Evolutionary conservation across 1,140 invertebrate species (phyloP).

Genomic region (Brachionus calyciflorus): DNA sequence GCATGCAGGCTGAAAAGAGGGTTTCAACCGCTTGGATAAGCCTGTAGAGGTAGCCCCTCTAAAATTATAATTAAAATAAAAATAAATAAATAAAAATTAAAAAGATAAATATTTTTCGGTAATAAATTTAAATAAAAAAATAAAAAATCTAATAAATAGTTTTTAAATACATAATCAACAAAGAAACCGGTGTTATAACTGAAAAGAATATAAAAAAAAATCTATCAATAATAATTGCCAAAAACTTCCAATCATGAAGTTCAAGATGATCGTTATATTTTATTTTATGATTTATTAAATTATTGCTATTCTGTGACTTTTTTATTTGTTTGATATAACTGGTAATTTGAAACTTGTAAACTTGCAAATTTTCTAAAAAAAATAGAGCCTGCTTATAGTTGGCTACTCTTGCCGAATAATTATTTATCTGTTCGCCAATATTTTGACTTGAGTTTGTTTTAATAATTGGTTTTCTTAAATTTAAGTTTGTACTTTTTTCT

Average conservation of each 20-base stretch:
- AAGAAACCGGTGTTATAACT: slow-evolving; percentile 3
- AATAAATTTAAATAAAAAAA: no score
- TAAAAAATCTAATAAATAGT: background rate
- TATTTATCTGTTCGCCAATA: background rate
- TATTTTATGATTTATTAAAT: background rate
- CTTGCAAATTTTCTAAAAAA: background rate
- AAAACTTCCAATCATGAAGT: slow-evolving; percentile 11
- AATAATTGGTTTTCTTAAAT: no score
- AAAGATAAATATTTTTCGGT: no score
- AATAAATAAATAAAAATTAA: no score
- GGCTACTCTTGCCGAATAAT: background rate
- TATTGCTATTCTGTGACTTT: background rate
- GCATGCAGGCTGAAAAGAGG: no score
- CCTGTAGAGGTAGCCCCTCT: no score
- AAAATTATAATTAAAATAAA: no score
- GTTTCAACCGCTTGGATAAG: no score
- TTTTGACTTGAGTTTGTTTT: background rate
- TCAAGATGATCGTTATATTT: background rate
- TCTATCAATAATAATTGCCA: background rate
- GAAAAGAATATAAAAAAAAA: slow-evolving; percentile 2
- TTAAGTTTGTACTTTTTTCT: background rate
- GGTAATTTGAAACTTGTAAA: background rate
- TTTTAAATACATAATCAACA: background rate
- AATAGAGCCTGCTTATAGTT: background rate
- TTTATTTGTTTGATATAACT: background rate